Evolutionary conservation across 92 coral and sea anemone species (phyloP).

Genomic region (Bergia sp.): DNA sequence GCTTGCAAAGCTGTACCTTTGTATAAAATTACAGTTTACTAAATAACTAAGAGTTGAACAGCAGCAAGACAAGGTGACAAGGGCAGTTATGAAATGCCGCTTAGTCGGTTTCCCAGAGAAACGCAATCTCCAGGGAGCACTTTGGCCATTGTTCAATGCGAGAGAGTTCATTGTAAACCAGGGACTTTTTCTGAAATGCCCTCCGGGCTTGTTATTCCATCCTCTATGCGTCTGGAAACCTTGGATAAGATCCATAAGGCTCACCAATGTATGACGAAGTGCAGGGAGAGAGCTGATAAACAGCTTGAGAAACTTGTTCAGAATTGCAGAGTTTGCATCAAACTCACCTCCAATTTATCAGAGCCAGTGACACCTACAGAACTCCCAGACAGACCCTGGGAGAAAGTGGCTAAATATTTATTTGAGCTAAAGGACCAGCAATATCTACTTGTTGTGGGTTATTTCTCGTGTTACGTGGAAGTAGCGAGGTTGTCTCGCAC

Average conservation of each 20-base stretch:
- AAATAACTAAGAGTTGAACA: constrained; percentile 7
- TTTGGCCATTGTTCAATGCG: constrained; percentile 24
- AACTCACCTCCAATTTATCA: constrained; percentile 15
- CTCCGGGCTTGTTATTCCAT: constrained; percentile 9
- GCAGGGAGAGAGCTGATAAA: constrained; percentile 39
- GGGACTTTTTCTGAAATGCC: constrained; percentile 38
- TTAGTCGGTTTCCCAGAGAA: constrained; percentile 60
- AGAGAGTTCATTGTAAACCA: constrained; percentile 28
- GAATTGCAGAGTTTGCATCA: constrained; percentile 29
- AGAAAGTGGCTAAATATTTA: too few species aligned
- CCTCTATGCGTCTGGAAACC: constrained; percentile 25
- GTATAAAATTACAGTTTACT: too few species aligned
- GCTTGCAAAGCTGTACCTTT: too few species aligned
- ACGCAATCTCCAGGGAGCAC: constrained; percentile 14
- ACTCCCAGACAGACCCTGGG: constrained; percentile 47
- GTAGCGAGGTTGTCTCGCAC: too few species aligned
- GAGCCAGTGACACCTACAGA: constrained; percentile 36
- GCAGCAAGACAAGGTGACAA: constrained; percentile 2
- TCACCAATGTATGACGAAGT: constrained; percentile 31
- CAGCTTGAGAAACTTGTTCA: constrained; percentile 39
- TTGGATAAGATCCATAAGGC: constrained; percentile 41
- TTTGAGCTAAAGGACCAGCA: neutral
- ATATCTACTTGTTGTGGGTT: neutral
- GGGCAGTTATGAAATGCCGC: constrained; percentile 6
- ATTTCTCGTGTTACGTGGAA: too few species aligned